Evolutionary conservation across 2,113 vertebrate species (phyloP).

Genomic region (Nothoprocta pentlandii): DNA sequence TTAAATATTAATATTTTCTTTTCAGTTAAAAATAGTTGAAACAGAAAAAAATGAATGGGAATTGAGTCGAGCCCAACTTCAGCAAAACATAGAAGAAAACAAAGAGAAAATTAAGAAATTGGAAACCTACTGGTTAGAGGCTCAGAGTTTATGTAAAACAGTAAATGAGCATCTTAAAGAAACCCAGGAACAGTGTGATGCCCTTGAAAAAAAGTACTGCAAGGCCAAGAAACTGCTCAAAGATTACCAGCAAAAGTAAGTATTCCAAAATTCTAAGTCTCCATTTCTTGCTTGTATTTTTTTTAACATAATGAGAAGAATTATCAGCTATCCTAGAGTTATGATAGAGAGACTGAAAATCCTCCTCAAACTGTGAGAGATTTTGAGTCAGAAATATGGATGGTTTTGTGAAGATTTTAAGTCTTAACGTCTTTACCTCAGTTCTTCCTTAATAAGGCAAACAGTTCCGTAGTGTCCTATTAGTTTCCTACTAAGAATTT

Average conservation of each 20-base stretch:
- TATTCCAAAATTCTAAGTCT: background rate
- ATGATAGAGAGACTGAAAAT: background rate
- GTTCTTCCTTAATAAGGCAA: background rate
- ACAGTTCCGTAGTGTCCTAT: background rate
- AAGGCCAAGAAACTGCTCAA: conserved; percentile 94
- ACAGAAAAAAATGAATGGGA: conserved; percentile 84
- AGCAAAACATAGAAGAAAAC: conserved; percentile 85
- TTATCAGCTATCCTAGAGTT: background rate
- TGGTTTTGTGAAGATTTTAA: background rate
- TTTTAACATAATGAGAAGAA: background rate
- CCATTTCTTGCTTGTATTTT: background rate
- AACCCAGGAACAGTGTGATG: conserved; percentile 87
- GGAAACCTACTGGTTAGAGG: conserved; percentile 91
- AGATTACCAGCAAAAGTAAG: conserved; percentile 94
- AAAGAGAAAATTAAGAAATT: conserved; percentile 88
- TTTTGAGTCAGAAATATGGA: background rate
- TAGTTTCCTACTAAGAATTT: background rate
- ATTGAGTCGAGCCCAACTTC: conserved; percentile 81
- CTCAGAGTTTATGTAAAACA: conserved; percentile 89
- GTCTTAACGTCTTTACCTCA: background rate
- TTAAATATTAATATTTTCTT: conserved; percentile 39
- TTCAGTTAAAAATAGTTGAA: conserved; percentile 82
- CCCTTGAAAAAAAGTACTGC: conserved; percentile 91
- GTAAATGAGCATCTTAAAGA: conserved; percentile 89
- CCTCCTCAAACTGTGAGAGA: background rate